Base-by-base conservation (phyloP, 2,888 invertebrate genomes). In the Coenonympha glycerion region DNA sequence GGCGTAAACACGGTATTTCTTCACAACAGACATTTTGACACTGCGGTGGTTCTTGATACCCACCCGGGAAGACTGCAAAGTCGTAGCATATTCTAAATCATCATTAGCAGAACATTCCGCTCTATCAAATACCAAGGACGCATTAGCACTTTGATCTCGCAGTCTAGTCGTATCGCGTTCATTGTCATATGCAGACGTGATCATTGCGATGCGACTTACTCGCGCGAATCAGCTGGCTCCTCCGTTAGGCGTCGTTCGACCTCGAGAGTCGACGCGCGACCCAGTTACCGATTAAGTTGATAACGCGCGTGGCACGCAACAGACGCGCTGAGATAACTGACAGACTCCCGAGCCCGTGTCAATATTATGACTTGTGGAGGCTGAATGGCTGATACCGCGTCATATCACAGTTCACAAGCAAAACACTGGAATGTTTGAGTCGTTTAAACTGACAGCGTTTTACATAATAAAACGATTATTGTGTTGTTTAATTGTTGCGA, bases 221-320 rank as follows among this genome's bases (percentile, higher is more conserved):
- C n/a, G 21, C 19, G 11, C 19, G 6, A 3, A 39, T 39, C 39
- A 24, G 15, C 22, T 24, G 36, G 30, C 28, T 11, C 5, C 11
- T 11, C 28, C 24, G 24, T 21, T 24, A 28, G 13, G 11, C 13
- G 30, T 13, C 30, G n/a, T n/a, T 5, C 11, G 37, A 37, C 37
- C 37, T 22, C 6, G 37, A 37, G 22, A 8, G n/a, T n/a, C n/a
- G n/a, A n/a, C n/a, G n/a, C 22, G 22, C 21, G 28, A 36, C 41
- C 34, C 8, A 42, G 26, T n/a, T 11, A 42, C 42, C 42, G 22
- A 37, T 36, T 49, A 21, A 9, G 8, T 31, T 36, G 50, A 50
- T 53, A 53, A 47, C 15, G 16, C 31, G 16, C 31, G 16, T 8
- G 22, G 13, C n/a, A 36, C n/a, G 19, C 11, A 6, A 19, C 15